Percentiles rank a stretch among this genome's conserved stretches.
Conservation (phyloP, 2,888 invertebrate species). For the Poecilobothrus nobilitatus region DNA sequence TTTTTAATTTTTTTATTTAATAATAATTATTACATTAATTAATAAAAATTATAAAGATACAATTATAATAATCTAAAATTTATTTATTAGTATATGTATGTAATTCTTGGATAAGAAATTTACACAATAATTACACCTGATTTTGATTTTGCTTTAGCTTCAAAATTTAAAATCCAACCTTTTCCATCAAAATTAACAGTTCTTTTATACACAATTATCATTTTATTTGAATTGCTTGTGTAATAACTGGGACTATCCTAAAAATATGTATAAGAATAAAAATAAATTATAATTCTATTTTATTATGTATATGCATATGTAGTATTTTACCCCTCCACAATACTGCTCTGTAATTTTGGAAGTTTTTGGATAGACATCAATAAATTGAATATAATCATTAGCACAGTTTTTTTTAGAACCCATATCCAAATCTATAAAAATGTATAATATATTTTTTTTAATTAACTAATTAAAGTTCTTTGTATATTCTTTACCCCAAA, state of each 20-base stretch:
- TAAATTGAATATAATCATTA: slow-evolving; percentile 56
- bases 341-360: slow-evolving; percentile 38
- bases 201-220: slow-evolving; percentile 47
- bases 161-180: slow-evolving; percentile 49
- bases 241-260: slow-evolving; percentile 50
- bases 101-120: too few species aligned
- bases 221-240: slow-evolving; percentile 44
- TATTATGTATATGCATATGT: too few species aligned
- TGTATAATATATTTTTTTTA: neutral
- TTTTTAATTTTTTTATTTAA: too few species aligned
- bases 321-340: slow-evolving; percentile 34
- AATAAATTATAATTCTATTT: neutral
- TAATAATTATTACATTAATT: too few species aligned
- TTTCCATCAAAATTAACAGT: slow-evolving; percentile 60
- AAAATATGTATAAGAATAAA: neutral
- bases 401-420: slow-evolving; percentile 52
- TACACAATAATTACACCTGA: too few species aligned
- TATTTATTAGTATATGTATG: too few species aligned
- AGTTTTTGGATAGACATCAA: slow-evolving; percentile 44
- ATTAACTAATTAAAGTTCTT: slow-evolving; percentile 12
- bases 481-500: slow-evolving; percentile 27
- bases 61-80: too few species aligned
- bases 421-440: slow-evolving; percentile 51
- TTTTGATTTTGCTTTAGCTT: neutral
- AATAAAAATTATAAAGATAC: too few species aligned